Conservation (phyloP, 1,140 invertebrate genomes). For the Dreissena rostriformis region DNA sequence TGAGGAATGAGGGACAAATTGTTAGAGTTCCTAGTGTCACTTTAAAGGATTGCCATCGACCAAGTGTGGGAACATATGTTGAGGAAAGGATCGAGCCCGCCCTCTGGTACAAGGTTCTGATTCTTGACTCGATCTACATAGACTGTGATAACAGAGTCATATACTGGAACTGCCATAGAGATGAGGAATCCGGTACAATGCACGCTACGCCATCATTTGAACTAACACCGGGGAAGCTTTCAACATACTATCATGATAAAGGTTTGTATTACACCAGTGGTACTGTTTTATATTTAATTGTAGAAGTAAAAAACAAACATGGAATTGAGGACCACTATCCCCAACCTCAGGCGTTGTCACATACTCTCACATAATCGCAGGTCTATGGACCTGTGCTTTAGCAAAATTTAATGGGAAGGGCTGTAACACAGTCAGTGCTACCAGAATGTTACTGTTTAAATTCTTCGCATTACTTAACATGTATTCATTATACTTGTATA, state of each 20-base stretch:
- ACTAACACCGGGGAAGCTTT: background rate
- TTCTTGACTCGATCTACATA: constrained; percentile 37
- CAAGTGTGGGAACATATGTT: constrained; percentile 16
- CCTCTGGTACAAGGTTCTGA: constrained; percentile 41
- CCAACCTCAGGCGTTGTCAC: too few relatives aligned
- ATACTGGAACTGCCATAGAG: constrained; percentile 16
- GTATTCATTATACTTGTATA: too few relatives aligned
- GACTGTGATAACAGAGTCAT: constrained; percentile 37
- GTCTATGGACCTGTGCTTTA: too few relatives aligned
- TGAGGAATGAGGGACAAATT: background rate
- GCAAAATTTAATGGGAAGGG: too few relatives aligned
- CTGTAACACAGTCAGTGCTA: too few relatives aligned
- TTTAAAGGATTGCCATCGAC: constrained; percentile 17
- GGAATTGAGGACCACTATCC: too few relatives aligned
- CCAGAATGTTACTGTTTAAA: too few relatives aligned
- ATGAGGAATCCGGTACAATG: background rate
- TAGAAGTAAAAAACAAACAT: too few relatives aligned
- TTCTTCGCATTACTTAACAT: too few relatives aligned
- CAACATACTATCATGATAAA: constrained; percentile 28
- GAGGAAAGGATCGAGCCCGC: constrained; percentile 43
- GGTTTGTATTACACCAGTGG: constrained; percentile 4
- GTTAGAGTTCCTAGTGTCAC: constrained; percentile 21
- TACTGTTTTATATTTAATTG: too few relatives aligned
- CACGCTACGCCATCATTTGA: background rate
- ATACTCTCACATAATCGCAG: too few relatives aligned